Evolutionary conservation across 37 sponge, comb jelly and placozoan species (phyloP), one percentile per base, ranked within the genome.

Genomic region (Agelas oroides): DNA sequence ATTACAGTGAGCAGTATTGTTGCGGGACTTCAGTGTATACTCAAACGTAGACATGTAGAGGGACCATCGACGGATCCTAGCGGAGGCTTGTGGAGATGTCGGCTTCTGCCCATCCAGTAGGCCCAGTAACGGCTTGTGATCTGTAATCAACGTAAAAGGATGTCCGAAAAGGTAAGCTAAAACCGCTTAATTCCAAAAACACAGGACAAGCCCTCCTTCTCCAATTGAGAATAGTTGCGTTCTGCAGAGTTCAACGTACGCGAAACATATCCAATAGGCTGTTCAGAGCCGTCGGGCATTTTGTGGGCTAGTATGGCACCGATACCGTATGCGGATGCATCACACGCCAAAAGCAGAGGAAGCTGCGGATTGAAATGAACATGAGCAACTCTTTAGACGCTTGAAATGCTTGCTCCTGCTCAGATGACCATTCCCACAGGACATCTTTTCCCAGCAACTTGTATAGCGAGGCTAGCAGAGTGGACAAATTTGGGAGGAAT

Each of bases 261-360:
- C 11, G 84, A 89, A 31, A 72, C 84, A 46, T 76, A 84, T 55
- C 58, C 77, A 36, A 89, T 33, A 21, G 90, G 84, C 36, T 65
- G 58, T 6, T 84, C 80, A 39, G 67, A 75, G 30, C 80, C 80
- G 78, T 84, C 81, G 24, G 38, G 59, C 71, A 73, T 62, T 21
- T 23, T 23, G 28, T 89, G 89, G 0, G 88, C 81, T 21, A 87
- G 57, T 18, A 87, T 81, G 20, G 81, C 88, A 23, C 88, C 88
- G 53, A 87, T 37, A 72, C 88, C 88, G 59, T 79, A 71, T 5
- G 75, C 55, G 23, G 82, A 88, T 18, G 89, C 89, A 67, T 88
- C 89, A 37, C 77, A 34, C 34, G 66, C 68, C 30, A 83, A 23
- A n/a, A 59, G 59, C 13, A 89, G 35, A 33, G 65, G 69, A 19